phyloP scores from a whole-genome alignment of 2,797 vertebrate species.

The Microctenopoma steveboyesi region DNA sequence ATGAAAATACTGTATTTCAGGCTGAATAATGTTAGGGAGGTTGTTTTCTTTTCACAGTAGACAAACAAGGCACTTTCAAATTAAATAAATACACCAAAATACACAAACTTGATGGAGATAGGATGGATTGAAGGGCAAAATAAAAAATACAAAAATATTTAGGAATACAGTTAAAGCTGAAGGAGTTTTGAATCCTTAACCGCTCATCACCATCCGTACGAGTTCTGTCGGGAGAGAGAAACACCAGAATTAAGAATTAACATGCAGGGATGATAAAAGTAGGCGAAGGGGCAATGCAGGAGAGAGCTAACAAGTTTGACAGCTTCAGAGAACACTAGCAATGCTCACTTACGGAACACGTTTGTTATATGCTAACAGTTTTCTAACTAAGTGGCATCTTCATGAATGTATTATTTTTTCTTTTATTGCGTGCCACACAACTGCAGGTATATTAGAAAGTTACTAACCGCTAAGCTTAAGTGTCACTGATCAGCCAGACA shows the following conservation, averaged over 20 bases:
- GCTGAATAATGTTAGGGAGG: constrained; percentile 41
- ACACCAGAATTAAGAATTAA: constrained; percentile 6
- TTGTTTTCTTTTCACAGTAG: constrained; percentile 54
- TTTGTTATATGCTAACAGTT: too few relatives aligned
- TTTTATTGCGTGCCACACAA: too few relatives aligned
- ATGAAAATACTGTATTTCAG: constrained; percentile 8
- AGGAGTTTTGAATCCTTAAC: constrained; percentile 69
- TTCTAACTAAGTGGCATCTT: background rate
- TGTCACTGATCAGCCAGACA: constrained; percentile 84
- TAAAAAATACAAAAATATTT: constrained; percentile 51
- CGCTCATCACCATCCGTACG: constrained; percentile 85
- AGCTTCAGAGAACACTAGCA: background rate
- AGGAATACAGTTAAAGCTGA: constrained; percentile 48
- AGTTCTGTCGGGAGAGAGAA: constrained; percentile 74
- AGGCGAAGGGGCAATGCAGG: background rate
- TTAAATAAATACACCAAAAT: constrained; percentile 46
- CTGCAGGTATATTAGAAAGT: constrained; percentile 17
- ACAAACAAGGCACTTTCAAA: constrained; percentile 81
- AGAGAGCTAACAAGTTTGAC: background rate
- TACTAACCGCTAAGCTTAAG: constrained; percentile 56
- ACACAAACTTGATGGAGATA: constrained; percentile 44
- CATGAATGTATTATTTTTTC: background rate
- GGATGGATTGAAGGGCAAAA: constrained; percentile 34
- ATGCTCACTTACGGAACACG: too few relatives aligned
- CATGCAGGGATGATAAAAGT: background rate